Base-by-base conservation (phyloP, 2,888 invertebrate genomes). In the Ennomos erosarius region DNA sequence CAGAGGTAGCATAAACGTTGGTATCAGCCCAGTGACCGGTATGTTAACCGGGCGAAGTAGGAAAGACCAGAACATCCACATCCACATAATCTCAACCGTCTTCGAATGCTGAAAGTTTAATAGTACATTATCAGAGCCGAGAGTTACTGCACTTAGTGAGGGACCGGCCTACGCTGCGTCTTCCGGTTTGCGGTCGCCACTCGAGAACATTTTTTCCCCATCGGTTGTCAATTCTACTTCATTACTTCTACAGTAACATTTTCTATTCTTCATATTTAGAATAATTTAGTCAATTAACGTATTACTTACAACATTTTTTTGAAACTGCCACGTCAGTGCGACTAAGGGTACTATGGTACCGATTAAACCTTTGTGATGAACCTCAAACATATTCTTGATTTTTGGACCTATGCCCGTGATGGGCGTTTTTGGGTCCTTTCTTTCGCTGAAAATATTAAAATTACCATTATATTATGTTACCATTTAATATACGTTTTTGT, bases 1-100 rank as follows among this genome's bases (percentile, higher is more conserved):
- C 81, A 87, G 76, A 0, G 88, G 88, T 0, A 87, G 36, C 2
- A 76, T 0, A 43, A 87, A 87, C 13, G 88, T 46, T 0, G 87
- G 86, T 6, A 88, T 74, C 1, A 84, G 43, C 0, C 73, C 79
- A 0, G 74, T 70, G 0, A 74, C 73, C 0, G 84, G 83, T 1
- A 84, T 26, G 1, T 70, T 62, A 0, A 88, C 75, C 0, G 88
- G 88, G 60, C 86, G 86, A 4, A 74, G 0, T 0, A 88, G 38
- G 33, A 74, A 79, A 16, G 73, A 78, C 78, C 80, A 84, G 1
- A 70, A 42, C 78, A 87, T 81, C 70, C 59, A 63, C 4, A 79
- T 4, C 87, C 87, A 88, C 74, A 82, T 71, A 4, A 70, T 71
- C 36, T 55, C 56, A 0, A 78, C 76, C 0, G 78, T 78, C 9